These are phyloP conservation scores for Drosophila saltans DNA, from an alignment of 1,140 invertebrate species.

Conservation along the genomic window DNA sequence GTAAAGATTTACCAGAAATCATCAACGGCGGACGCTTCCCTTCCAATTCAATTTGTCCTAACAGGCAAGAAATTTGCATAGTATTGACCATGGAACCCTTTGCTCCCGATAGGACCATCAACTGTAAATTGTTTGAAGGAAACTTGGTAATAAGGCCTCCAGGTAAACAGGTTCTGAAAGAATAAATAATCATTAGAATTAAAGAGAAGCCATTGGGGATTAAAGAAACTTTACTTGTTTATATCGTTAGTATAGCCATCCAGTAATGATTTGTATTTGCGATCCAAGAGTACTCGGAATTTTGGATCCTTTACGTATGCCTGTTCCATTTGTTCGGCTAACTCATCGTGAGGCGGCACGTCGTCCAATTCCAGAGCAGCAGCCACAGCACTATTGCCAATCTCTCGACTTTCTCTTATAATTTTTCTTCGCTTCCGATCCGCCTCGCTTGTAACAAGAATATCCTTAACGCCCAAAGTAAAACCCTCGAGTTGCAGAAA, in stretches of 20 bases:
- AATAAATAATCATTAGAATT: neutral
- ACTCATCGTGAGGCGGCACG: slow-evolving; percentile 83
- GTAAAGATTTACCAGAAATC: slow-evolving; percentile 94
- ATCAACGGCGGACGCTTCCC: slow-evolving; percentile 97
- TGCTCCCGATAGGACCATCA: slow-evolving; percentile 99
- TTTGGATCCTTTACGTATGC: slow-evolving; percentile 89
- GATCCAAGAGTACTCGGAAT: slow-evolving; percentile 91
- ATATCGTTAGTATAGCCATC: slow-evolving; percentile 95
- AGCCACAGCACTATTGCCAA: slow-evolving; percentile 86
- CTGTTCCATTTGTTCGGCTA: slow-evolving; percentile 89
- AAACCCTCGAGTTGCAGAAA: slow-evolving; percentile 96
- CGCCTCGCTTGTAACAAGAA: slow-evolving; percentile 90
- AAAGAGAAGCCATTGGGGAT: neutral
- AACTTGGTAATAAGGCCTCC: slow-evolving; percentile 93
- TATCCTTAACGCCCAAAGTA: slow-evolving; percentile 97
- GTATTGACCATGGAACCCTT: slow-evolving; percentile 98
- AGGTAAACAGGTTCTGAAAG: slow-evolving; percentile 88
- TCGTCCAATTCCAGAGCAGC: slow-evolving; percentile 88
- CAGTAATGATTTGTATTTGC: slow-evolving; percentile 92
- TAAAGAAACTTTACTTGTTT: slow-evolving; percentile 86
- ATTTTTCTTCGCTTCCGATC: slow-evolving; percentile 89
- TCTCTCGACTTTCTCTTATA: slow-evolving; percentile 87
- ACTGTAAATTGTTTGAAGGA: slow-evolving; percentile 97
- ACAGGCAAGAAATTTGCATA: slow-evolving; percentile 98
- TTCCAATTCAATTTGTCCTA: slow-evolving; percentile 99